Base-by-base conservation (phyloP, 2,113 vertebrate species). In the Microcebus tavaratra region DNA sequence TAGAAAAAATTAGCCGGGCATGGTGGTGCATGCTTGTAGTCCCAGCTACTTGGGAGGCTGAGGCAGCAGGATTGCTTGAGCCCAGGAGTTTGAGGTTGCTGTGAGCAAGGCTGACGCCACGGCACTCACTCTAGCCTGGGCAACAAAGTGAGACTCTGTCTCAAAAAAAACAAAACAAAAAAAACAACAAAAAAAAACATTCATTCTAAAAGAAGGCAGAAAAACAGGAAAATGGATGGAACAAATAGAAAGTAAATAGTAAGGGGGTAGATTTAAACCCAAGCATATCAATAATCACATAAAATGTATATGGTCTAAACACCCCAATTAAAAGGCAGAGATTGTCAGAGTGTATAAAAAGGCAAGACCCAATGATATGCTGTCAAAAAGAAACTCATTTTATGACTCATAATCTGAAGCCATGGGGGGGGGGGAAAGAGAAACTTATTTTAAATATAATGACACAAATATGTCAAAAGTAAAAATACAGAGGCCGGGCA, bases 351-450 rank as follows among this genome's bases (percentile, higher is more conserved):
- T 75, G 42, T 48, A 18, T 48, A 75, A 48, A 48, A 75, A 48
- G n/a, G 29, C 36, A 93, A 63, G 85, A 63, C 36, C 18, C 65
- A 94, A 53, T 3, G 7, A 80, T 31, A 57, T 31, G 31, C 21
- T 80, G 25, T 70, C 50, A 70, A 80, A 80, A 95, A 83, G 27
- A 94, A 92, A 90, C 3, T 94, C 8, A 57, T 13, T 81, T 90
- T 78, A 89, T 73, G 36, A 45, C 39, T 21, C 70, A 42, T 23
- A 23, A 42, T 73, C 70, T 73, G 39, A 75, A 75, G 14, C 42
- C 42, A 17, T 5, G 31, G 27, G 21, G 4, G 4, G 14, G 25
- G n/a, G n/a, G n/a, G n/a, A 75, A 75, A 45, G 13, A 73, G n/a
- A 75, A 75, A 45, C 21, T 31, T 18, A 45, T 75, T 45, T 45